phyloP scores from a whole-genome alignment of 2,888 invertebrate species.

The Spodoptera exigua region DNA sequence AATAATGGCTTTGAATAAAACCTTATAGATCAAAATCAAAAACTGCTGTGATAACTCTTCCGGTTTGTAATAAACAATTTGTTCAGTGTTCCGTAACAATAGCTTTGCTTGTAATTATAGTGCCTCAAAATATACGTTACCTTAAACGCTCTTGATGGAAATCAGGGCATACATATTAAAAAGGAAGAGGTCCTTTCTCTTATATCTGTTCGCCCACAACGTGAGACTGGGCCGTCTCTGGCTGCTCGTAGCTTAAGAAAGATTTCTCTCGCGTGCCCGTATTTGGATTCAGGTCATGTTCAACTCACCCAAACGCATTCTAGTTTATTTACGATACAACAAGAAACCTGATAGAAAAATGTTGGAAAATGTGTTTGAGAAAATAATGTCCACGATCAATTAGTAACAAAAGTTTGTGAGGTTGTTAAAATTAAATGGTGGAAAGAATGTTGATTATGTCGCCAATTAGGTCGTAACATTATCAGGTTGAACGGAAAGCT shows the following conservation, averaged over 20 bases:
- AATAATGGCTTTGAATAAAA: no score
- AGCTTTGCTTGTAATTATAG: not conserved
- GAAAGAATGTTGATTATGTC: constrained; percentile 21
- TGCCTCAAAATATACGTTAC: not conserved
- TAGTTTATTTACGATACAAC: constrained; percentile 55
- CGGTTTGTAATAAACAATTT: no score
- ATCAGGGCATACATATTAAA: constrained; percentile 53
- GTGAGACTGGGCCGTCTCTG: constrained; percentile 60
- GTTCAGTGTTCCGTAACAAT: not conserved
- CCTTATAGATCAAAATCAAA: no score
- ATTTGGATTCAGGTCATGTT: constrained; percentile 84
- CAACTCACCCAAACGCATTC: constrained; percentile 80
- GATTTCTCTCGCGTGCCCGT: constrained; percentile 86
- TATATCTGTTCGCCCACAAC: constrained; percentile 62
- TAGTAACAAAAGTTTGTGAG: constrained; percentile 25
- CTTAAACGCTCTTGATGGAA: constrained; percentile 14
- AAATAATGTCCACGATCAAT: constrained; percentile 34
- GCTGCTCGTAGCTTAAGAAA: constrained; percentile 67
- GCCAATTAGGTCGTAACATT: constrained; percentile 10
- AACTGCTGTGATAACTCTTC: no score
- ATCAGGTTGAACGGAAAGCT: constrained; percentile 4
- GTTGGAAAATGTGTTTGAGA: constrained; percentile 15
- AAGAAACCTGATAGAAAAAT: constrained; percentile 21
- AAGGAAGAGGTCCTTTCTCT: constrained; percentile 81
- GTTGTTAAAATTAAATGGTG: constrained; percentile 10